A percentile compares a stretch with the other conserved stretches of the same genome.
These are phyloP conservation scores for Rhinoderma darwinii DNA, from an alignment of 2,113 vertebrate species.

Conservation along the genomic window DNA sequence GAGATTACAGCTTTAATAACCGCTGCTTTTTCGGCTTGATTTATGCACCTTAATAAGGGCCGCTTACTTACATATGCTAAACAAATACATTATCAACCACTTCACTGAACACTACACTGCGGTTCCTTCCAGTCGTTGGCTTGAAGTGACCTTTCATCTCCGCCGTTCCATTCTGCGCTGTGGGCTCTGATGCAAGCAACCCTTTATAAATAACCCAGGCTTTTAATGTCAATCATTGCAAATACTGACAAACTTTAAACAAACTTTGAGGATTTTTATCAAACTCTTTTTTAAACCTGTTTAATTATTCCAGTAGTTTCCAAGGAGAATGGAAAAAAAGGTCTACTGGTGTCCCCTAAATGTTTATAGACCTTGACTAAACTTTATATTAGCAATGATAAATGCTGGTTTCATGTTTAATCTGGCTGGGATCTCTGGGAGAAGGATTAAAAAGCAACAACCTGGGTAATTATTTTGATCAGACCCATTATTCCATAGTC, in stretches of 20 bases:
- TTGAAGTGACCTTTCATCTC: constrained; percentile 62
- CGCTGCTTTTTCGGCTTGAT: background rate
- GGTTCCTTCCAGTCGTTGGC: constrained; percentile 60
- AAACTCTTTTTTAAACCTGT: constrained; percentile 47
- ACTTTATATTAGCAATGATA: constrained; percentile 48
- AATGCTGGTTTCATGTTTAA: constrained; percentile 67
- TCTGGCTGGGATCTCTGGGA: constrained; percentile 67
- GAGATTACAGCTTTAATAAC: constrained; percentile 44
- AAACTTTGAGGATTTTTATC: constrained; percentile 61
- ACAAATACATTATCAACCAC: constrained; percentile 60
- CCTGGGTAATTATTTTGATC: constrained; percentile 67
- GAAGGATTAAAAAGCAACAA: constrained; percentile 65
- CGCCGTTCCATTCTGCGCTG: constrained; percentile 62
- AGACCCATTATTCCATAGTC: constrained; percentile 67
- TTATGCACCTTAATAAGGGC: constrained; percentile 12
- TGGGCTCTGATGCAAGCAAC: constrained; percentile 49
- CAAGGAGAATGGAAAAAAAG: constrained; percentile 40
- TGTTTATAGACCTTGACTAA: constrained; percentile 52
- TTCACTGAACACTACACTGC: constrained; percentile 56
- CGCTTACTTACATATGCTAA: constrained; percentile 53
- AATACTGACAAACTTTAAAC: constrained; percentile 63
- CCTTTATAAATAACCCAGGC: constrained; percentile 62
- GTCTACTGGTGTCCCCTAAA: background rate
- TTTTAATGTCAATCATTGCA: constrained; percentile 65
- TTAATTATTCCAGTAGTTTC: constrained; percentile 63